Evolutionary conservation across 2,888 invertebrate species (phyloP).

Genomic region (Phalera bucephala): DNA sequence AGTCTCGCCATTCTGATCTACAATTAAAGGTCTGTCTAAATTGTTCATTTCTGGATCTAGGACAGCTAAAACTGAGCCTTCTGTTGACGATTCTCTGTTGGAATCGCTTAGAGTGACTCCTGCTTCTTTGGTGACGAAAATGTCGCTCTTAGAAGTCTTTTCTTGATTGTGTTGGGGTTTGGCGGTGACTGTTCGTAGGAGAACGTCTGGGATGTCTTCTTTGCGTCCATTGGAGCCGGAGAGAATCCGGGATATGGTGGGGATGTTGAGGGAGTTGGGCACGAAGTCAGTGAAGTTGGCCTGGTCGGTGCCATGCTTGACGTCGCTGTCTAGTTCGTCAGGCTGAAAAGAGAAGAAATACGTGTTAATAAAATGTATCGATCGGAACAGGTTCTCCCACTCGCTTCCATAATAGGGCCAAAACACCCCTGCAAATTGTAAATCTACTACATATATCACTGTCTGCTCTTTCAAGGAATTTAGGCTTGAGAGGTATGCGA

Average conservation of each 20-base stretch:
- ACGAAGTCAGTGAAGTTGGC: conserved; percentile 85
- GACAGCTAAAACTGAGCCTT: conserved; percentile 74
- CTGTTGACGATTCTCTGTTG: conserved; percentile 69
- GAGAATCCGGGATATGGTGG: conserved; percentile 92
- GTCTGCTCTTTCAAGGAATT: too few relatives aligned
- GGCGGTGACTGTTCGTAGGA: conserved; percentile 87
- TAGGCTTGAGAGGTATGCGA: too few relatives aligned
- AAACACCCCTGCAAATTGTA: too few relatives aligned
- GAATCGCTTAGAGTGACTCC: conserved; percentile 73
- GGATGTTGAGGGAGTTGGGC: conserved; percentile 87
- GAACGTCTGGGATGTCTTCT: conserved; percentile 90
- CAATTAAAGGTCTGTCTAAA: conserved; percentile 74
- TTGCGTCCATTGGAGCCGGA: conserved; percentile 93
- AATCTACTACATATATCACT: too few relatives aligned
- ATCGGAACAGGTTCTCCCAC: too few relatives aligned
- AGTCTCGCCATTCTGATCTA: conserved; percentile 77
- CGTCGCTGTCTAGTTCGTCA: conserved; percentile 70
- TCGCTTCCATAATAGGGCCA: too few relatives aligned
- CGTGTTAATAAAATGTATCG: too few relatives aligned
- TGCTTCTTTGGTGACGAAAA: conserved; percentile 68
- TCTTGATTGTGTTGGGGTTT: conserved; percentile 75
- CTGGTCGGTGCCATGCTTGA: conserved; percentile 64
- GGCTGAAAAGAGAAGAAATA: conserved; percentile 51
- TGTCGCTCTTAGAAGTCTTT: conserved; percentile 70
- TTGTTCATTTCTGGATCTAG: conserved; percentile 79